phyloP scores from a whole-genome alignment of 1,140 invertebrate genomes.

The Monomorium pharaonis region DNA sequence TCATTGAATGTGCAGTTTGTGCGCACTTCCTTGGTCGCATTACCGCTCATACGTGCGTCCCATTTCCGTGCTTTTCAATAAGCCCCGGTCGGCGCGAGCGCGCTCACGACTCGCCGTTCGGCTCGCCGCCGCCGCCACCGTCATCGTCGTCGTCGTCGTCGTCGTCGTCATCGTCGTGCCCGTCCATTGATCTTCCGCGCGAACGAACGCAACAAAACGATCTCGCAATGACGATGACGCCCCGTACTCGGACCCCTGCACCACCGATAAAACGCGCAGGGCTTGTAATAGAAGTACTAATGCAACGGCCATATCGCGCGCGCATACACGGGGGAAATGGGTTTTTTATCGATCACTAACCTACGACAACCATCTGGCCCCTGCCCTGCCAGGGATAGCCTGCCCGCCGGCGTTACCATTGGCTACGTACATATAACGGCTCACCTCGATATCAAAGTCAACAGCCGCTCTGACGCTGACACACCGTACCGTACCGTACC shows the following conservation, averaged over 20 bases:
- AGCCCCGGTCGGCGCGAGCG: constrained; percentile 14
- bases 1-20: constrained; percentile 21
- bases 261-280: constrained; percentile 64
- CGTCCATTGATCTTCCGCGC: constrained; percentile 52
- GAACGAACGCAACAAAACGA: constrained; percentile 65
- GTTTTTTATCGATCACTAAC: constrained; percentile 76
- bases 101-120: neutral
- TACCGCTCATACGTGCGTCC: constrained; percentile 11
- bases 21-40: constrained; percentile 45
- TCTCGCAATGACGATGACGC: constrained; percentile 62
- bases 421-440: constrained; percentile 44
- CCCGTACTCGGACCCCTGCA: constrained; percentile 55
- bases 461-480: constrained; percentile 31
- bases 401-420: constrained; percentile 43
- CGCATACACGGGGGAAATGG: constrained; percentile 66
- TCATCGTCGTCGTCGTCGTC: neutral
- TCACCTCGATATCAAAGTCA: constrained; percentile 60
- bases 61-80: constrained; percentile 64
- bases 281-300: constrained; percentile 62
- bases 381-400: neutral
- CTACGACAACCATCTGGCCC: constrained; percentile 76
- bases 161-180: neutral
- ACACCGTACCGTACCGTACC: too few relatives aligned
- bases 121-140: neutral
- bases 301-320: constrained; percentile 41